Base-by-base conservation (phyloP, 2,113 vertebrate genomes). In the Gavia stellata region DNA sequence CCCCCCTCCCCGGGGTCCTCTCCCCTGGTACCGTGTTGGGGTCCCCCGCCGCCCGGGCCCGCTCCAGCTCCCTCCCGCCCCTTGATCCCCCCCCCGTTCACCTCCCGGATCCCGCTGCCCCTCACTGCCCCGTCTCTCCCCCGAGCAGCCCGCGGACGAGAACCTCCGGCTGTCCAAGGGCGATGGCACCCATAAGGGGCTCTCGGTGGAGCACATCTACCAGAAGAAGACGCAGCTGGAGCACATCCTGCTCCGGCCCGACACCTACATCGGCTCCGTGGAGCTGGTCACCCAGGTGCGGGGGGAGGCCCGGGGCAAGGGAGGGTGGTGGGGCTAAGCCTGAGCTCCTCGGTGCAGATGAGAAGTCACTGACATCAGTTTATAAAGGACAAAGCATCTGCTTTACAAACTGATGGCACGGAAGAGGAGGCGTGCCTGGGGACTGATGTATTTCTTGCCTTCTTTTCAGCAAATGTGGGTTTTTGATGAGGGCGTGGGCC, bases 171-270 rank as follows among this genome's bases (percentile, higher is more conserved):
- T 86, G 67, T 24, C 15, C 55, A 92, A 89, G 61, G 50, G 74
- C 28, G 88, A 84, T 71, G 95, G 56, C 52, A 7, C 10, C 20
- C 96, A 95, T 96, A 99, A 99, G 93, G 97, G 98, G 18, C 47
- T 99, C 59, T 98, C 99, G 2, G 97, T 99, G 93, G 99, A 99
- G 97, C 98, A 99, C 83, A 99, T 99, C 97, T 99, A 99, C 95
- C 99, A 99, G 97, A 99, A 99, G 97, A 99, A 99, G 97, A 99
- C 99, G 0, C 99, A 99, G 92, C 92, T 99, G 98, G 99, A 99
- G 98, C 99, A 99, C 94, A 99, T 99, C 94, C 97, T 99, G 98
- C 99, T 99, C 95, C 98, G 99, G 72, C 99, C 99, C 0, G 99
- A 99, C 97, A 99, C 99, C 81, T 99, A 99, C 97, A 99, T 99